Evolutionary conservation across 1,140 invertebrate genomes (phyloP).

Genomic region (Sipha flava): DNA sequence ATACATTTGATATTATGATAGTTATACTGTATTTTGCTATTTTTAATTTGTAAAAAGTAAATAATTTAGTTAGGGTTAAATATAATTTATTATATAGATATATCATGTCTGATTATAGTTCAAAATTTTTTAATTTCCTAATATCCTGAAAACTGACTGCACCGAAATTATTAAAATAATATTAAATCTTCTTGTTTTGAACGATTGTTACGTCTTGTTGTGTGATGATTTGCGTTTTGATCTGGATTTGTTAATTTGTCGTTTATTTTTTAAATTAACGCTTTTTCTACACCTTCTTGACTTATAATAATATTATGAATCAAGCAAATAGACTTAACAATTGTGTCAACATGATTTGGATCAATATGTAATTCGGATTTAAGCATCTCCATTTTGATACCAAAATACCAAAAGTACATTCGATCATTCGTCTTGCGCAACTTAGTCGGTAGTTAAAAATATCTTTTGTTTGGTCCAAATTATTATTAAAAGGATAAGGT

Average conservation of each 20-base stretch:
- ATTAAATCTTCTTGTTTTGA: neutral
- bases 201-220: neutral
- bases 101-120: too few relatives aligned
- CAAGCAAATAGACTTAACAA: neutral
- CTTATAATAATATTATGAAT: neutral
- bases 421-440: neutral
- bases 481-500: neutral
- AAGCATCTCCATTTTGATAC: neutral
- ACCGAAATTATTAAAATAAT: neutral
- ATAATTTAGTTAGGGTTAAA: too few relatives aligned
- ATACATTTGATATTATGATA: neutral
- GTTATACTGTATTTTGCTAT: neutral
- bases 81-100: too few relatives aligned
- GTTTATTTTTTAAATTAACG: neutral
- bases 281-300: neutral
- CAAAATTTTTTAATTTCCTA: too few relatives aligned
- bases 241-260: neutral
- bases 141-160: neutral
- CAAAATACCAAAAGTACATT: neutral
- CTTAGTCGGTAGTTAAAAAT: neutral
- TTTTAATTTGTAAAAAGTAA: neutral
- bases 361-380: neutral
- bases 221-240: neutral
- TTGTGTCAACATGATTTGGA: neutral
- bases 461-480: neutral